These are phyloP conservation scores for Sinodicranocentrus sp. DNA, from an alignment of 2,888 invertebrate species.

Conservation along the genomic window DNA sequence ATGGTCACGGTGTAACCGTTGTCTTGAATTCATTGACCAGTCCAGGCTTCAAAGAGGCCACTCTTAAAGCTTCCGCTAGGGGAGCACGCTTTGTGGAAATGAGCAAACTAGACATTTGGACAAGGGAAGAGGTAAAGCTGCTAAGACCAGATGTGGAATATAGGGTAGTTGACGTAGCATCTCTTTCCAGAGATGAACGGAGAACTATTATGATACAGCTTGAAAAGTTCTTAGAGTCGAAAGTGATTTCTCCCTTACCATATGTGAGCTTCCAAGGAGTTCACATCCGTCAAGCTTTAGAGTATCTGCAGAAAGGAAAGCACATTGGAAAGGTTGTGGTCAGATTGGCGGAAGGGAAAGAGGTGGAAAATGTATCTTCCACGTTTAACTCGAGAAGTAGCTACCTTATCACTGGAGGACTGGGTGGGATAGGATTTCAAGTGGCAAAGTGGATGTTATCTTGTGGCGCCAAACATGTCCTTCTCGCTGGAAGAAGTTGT, in stretches of 20 bases:
- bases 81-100: conserved; percentile 50
- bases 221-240: background rate
- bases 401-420: conserved; percentile 48
- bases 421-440: conserved; percentile 36
- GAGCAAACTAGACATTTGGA: conserved; percentile 46
- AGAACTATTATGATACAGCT: background rate
- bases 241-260: background rate
- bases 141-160: conserved; percentile 39
- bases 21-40: conserved; percentile 54
- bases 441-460: conserved; percentile 39
- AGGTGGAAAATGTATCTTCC: background rate
- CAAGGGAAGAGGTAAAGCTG: conserved; percentile 9
- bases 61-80: background rate
- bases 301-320: conserved; percentile 24
- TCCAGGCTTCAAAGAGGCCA: conserved; percentile 43
- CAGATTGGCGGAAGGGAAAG: background rate
- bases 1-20: conserved; percentile 27
- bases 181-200: background rate
- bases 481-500: background rate
- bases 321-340: conserved; percentile 54
- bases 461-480: conserved; percentile 29
- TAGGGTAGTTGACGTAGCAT: conserved; percentile 26
- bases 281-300: background rate
- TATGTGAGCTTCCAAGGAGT: conserved; percentile 16
- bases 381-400: conserved; percentile 24